phyloP scores from a whole-genome alignment of 2,888 invertebrate species.

The Callyntrura sp. region DNA sequence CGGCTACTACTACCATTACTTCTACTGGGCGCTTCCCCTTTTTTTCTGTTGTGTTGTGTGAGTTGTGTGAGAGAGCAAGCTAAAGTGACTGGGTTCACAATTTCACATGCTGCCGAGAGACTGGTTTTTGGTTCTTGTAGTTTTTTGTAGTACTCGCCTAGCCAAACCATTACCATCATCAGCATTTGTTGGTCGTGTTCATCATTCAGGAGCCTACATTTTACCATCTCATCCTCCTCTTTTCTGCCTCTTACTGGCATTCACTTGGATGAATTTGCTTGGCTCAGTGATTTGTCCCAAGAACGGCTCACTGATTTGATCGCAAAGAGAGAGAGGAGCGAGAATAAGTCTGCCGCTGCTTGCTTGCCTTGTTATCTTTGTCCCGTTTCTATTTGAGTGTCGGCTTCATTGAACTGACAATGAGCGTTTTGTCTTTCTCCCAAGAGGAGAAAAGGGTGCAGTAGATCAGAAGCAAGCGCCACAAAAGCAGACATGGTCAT shows the following conservation, averaged over 20 bases:
- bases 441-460: too few relatives aligned
- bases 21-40: too few relatives aligned
- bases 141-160: too few relatives aligned
- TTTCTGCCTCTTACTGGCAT: conserved; percentile 43
- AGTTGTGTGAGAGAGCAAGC: background rate
- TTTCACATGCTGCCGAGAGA: too few relatives aligned
- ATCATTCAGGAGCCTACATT: background rate
- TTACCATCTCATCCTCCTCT: conserved; percentile 42
- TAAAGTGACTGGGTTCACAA: background rate
- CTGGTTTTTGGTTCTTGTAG: too few relatives aligned
- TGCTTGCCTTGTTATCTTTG: too few relatives aligned
- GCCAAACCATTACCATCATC: too few relatives aligned
- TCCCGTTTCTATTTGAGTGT: background rate
- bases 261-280: conserved; percentile 64
- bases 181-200: too few relatives aligned
- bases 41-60: conserved; percentile 14
- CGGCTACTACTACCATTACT: too few relatives aligned
- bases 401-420: conserved; percentile 4
- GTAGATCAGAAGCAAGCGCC: too few relatives aligned
- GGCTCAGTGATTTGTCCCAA: conserved; percentile 70
- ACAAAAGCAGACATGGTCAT: background rate
- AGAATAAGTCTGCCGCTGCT: too few relatives aligned
- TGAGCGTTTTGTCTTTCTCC: conserved; percentile 3
- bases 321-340: background rate
- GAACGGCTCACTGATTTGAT: background rate